These are phyloP conservation scores for Acomys russatus DNA, from an alignment of 2,797 vertebrate genomes.

Conservation along the genomic window DNA sequence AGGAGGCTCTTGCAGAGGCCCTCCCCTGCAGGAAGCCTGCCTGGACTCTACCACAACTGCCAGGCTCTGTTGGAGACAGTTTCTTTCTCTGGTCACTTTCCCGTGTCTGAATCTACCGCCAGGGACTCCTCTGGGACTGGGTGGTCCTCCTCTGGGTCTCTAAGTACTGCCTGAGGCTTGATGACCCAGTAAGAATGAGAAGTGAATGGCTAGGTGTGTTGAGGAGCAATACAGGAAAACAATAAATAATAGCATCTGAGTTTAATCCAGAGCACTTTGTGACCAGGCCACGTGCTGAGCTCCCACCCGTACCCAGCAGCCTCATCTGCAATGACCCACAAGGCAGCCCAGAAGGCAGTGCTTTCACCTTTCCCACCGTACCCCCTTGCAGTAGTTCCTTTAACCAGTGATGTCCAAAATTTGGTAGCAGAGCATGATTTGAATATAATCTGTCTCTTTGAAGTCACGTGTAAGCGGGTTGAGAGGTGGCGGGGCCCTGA, in stretches of 20 bases:
- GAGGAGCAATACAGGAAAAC: background rate
- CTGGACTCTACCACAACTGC: background rate
- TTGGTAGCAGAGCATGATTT: background rate
- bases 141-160: background rate
- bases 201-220: too few relatives aligned
- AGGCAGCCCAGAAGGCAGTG: background rate
- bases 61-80: background rate
- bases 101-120: background rate
- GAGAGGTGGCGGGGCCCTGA: background rate
- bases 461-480: too few relatives aligned
- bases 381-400: background rate
- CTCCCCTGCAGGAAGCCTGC: background rate
- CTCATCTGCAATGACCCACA: background rate
- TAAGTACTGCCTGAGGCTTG: background rate
- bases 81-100: background rate
- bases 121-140: background rate
- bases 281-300: fast-evolving
- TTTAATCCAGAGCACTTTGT: fast-evolving
- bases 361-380: background rate
- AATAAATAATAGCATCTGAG: background rate
- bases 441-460: background rate
- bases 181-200: background rate
- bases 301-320: background rate
- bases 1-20: background rate
- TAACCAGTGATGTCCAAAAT: background rate